Evolutionary conservation across 92 coral and sea anemone genomes (phyloP).

Genomic region (Porites evermanni): DNA sequence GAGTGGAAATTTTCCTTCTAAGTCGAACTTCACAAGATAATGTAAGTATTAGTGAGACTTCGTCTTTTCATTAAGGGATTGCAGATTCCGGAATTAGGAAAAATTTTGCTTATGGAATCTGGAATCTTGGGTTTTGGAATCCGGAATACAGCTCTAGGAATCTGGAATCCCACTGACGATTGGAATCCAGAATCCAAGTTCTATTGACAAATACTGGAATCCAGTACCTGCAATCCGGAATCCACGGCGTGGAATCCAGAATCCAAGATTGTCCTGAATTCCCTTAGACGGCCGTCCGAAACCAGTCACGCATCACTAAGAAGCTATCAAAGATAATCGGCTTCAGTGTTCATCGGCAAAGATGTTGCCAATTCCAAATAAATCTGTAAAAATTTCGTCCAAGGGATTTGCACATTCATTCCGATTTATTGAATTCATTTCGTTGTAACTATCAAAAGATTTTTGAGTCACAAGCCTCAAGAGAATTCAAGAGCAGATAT

Average conservation of each 20-base stretch:
- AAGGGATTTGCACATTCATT: background rate
- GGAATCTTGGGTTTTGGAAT: no score
- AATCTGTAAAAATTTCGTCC: slow-evolving; percentile 2
- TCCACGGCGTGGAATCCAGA: background rate
- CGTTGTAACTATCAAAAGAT: background rate
- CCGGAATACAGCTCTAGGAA: no score
- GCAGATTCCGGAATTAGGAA: no score
- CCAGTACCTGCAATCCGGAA: no score
- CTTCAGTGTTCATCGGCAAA: background rate
- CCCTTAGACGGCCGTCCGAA: background rate
- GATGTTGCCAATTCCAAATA: background rate
- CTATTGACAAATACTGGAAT: no score
- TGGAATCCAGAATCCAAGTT: no score
- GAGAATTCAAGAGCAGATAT: slow-evolving; percentile 20
- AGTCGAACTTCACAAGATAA: no score
- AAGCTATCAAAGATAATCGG: background rate
- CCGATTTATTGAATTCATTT: background rate
- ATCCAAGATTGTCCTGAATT: background rate
- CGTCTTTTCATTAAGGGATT: background rate
- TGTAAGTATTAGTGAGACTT: no score
- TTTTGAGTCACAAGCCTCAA: background rate
- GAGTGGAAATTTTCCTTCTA: no score
- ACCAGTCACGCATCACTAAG: slow-evolving; percentile 28
- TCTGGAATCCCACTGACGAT: no score
- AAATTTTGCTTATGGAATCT: no score